Evolutionary conservation across 1,140 invertebrate genomes (phyloP).

Genomic region (Tyrophagus putrescentiae): DNA sequence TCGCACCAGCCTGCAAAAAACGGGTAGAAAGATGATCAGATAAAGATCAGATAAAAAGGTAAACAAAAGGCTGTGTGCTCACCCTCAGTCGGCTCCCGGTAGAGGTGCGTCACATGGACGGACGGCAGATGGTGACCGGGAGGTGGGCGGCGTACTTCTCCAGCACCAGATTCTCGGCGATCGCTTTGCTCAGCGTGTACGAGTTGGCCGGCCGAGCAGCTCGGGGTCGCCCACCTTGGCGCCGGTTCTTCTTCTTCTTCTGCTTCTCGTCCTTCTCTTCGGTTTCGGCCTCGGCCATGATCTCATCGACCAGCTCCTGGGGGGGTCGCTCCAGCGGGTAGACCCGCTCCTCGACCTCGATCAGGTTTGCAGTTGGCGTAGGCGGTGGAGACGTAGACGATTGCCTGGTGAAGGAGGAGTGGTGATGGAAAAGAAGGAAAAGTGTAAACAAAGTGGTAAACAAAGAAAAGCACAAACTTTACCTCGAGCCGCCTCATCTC

Average conservation of each 20-base stretch:
- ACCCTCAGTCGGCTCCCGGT: slow-evolving; percentile 76
- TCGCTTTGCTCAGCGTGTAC: slow-evolving; percentile 65
- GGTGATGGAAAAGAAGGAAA: no score
- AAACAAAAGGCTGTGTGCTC: slow-evolving; percentile 94
- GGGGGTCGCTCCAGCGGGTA: slow-evolving; percentile 39
- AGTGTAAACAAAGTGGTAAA: no score
- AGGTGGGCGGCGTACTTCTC: slow-evolving; percentile 77
- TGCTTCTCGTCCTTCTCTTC: slow-evolving; percentile 23
- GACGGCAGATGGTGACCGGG: slow-evolving; percentile 64
- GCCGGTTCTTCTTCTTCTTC: slow-evolving; percentile 21
- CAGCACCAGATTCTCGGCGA: slow-evolving; percentile 61
- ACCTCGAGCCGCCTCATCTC: slow-evolving; percentile 24
- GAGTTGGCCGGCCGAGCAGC: slow-evolving; percentile 67
- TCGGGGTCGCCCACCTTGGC: no score
- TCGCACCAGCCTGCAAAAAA: slow-evolving; percentile 62
- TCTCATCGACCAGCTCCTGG: slow-evolving; percentile 24
- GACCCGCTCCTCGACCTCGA: slow-evolving; percentile 42
- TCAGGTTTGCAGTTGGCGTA: slow-evolving; percentile 44
- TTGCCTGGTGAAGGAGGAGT: slow-evolving; percentile 21
- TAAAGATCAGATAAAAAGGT: slow-evolving; percentile 21
- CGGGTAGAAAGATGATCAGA: slow-evolving; percentile 36
- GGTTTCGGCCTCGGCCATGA: not conserved
- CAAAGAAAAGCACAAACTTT: slow-evolving; percentile 4
- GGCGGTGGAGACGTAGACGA: slow-evolving; percentile 29
- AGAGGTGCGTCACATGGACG: slow-evolving; percentile 77